phyloP scores from a whole-genome alignment of 2,797 vertebrate species.

The Vultur gryphus region DNA sequence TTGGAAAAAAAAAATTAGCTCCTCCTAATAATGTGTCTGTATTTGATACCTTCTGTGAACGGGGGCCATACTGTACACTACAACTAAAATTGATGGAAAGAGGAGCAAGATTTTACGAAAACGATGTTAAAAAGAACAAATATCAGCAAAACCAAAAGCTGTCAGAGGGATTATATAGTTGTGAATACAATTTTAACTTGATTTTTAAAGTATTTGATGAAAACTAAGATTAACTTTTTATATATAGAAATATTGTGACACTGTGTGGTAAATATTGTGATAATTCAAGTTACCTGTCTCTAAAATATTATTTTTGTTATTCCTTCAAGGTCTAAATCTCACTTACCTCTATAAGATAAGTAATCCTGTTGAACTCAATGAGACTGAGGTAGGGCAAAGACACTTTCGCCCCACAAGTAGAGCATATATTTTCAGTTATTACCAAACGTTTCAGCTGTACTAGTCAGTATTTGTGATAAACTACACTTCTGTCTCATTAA shows the following conservation, averaged over 20 bases:
- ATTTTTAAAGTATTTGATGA: constrained; percentile 66
- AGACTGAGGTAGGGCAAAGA: constrained; percentile 36
- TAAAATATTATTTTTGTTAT: constrained; percentile 61
- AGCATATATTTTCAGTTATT: background rate
- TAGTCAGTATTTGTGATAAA: background rate
- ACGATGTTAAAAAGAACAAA: constrained; percentile 19
- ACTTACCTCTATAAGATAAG: constrained; percentile 28
- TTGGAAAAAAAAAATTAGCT: constrained; percentile 3
- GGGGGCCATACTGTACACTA: constrained; percentile 35
- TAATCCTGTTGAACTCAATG: constrained; percentile 29
- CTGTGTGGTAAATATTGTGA: constrained; percentile 67
- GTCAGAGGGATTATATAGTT: constrained; percentile 67
- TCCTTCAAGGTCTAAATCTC: constrained; percentile 58
- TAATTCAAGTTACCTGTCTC: constrained; percentile 52
- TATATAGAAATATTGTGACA: constrained; percentile 51
- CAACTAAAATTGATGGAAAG: background rate
- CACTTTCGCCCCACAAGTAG: background rate
- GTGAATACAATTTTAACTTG: constrained; percentile 63
- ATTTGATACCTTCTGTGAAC: constrained; percentile 56
- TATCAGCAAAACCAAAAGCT: constrained; percentile 76
- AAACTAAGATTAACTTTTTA: constrained; percentile 66
- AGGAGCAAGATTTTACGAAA: constrained; percentile 40
- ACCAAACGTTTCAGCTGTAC: background rate
- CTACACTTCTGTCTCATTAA: constrained; percentile 28
- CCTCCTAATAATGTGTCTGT: constrained; percentile 26